phyloP scores from a whole-genome alignment of 1,140 invertebrate species.

The Oryctes rhinoceros region DNA sequence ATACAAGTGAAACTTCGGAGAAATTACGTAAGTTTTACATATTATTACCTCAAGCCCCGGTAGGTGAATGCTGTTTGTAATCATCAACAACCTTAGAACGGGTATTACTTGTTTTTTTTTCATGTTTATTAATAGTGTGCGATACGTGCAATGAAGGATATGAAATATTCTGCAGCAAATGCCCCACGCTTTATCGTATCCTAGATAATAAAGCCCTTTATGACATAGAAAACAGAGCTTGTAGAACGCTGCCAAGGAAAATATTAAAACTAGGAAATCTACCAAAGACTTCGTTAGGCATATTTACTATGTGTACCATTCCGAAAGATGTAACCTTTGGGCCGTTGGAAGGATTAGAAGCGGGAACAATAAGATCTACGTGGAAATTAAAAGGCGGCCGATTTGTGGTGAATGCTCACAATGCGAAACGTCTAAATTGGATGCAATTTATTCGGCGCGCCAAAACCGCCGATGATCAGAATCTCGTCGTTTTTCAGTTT shows the following conservation, averaged over 20 bases:
- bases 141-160: neutral
- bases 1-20: no score
- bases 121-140: neutral
- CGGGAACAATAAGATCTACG: neutral
- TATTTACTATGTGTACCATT: neutral
- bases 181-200: neutral
- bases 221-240: neutral
- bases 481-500: neutral
- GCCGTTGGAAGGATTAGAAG: neutral
- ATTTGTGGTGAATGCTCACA: neutral
- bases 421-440: neutral
- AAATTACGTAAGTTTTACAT: no score
- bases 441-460: conserved; percentile 7
- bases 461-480: neutral
- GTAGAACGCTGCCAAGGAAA: neutral
- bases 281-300: neutral
- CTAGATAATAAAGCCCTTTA: neutral
- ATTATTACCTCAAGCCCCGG: no score
- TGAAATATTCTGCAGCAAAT: neutral
- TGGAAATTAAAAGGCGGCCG: conserved; percentile 2
- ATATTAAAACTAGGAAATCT: neutral
- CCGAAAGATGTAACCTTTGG: neutral
- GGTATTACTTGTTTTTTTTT: no score
- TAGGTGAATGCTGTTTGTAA: no score
- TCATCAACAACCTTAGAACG: no score